Conservation (phyloP, 2,888 invertebrate genomes). For the Leucoptera coffeella region DNA sequence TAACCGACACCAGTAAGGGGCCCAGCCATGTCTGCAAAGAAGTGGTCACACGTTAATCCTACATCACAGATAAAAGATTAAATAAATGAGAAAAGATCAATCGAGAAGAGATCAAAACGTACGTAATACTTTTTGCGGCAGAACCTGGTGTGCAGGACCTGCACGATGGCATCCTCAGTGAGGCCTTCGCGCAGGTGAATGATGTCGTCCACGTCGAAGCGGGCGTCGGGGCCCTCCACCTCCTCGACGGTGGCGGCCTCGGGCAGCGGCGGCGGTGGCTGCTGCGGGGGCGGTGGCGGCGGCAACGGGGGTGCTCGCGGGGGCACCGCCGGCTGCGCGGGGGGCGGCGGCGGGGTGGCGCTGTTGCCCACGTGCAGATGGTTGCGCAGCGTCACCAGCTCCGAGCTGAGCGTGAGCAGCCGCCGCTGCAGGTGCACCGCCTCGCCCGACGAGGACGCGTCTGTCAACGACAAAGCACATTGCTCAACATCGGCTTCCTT, state of each 20-base stretch:
- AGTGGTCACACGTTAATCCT: neutral
- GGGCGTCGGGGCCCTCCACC: constrained; percentile 10
- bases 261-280: constrained; percentile 10
- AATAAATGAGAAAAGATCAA: neutral
- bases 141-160: constrained; percentile 86
- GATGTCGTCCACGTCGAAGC: constrained; percentile 73
- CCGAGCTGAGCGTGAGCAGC: constrained; percentile 83
- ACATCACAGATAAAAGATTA: neutral
- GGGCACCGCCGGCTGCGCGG: constrained; percentile 7
- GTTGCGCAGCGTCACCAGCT: constrained; percentile 86
- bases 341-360: constrained; percentile 4
- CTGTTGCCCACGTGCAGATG: constrained; percentile 67
- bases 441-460: constrained; percentile 92
- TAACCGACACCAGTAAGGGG: constrained; percentile 83
- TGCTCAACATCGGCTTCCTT: neutral
- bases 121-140: constrained; percentile 83
- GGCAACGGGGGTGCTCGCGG: constrained; percentile 5
- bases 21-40: constrained; percentile 82
- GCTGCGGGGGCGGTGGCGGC: constrained; percentile 8
- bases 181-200: constrained; percentile 89
- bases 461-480: constrained; percentile 43
- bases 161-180: constrained; percentile 90
- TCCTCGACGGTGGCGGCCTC: constrained; percentile 21
- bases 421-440: constrained; percentile 90
- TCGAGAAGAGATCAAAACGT: constrained; percentile 51